These are phyloP conservation scores for Drosophila truncata DNA, from an alignment of 1,140 invertebrate genomes.

Conservation along the genomic window DNA sequence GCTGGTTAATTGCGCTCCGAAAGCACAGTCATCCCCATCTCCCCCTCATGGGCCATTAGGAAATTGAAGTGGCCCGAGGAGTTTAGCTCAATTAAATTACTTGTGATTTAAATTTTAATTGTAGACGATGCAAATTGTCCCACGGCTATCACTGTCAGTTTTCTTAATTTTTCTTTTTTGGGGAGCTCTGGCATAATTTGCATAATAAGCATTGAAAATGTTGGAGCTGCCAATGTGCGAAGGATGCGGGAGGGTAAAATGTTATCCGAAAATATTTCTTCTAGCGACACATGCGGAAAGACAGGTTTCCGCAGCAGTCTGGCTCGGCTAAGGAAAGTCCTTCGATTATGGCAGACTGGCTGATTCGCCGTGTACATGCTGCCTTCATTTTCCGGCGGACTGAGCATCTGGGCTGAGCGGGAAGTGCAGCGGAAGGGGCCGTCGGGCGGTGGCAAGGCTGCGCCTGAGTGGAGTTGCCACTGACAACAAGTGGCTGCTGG, in stretches of 20 bases:
- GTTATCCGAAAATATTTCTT: conserved; percentile 31
- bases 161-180: conserved; percentile 40
- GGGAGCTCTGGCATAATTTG: conserved; percentile 61
- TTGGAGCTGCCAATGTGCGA: conserved; percentile 26
- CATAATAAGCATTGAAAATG: conserved; percentile 76
- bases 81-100: conserved; percentile 82
- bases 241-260: conserved; percentile 14
- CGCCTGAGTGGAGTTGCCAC: conserved; percentile 60
- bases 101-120: conserved; percentile 84
- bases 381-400: conserved; percentile 80
- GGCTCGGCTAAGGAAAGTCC: conserved; percentile 60
- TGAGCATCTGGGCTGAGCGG: conserved; percentile 46
- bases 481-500: conserved; percentile 79
- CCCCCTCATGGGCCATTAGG: conserved; percentile 21
- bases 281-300: conserved; percentile 63
- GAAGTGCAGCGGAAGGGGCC: conserved; percentile 12
- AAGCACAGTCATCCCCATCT: conserved; percentile 17
- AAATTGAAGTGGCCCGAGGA: conserved; percentile 55
- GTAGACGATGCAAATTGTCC: conserved; percentile 67
- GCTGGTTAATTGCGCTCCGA: conserved; percentile 76
- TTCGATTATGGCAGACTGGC: conserved; percentile 70
- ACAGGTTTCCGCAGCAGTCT: conserved; percentile 59
- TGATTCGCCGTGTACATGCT: conserved; percentile 46
- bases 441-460: conserved; percentile 7
- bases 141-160: conserved; percentile 64